Evolutionary conservation across 1,140 invertebrate genomes (phyloP), one percentile per base, ranked within the genome.

Genomic region (Ptiloglossa arizonensis): DNA sequence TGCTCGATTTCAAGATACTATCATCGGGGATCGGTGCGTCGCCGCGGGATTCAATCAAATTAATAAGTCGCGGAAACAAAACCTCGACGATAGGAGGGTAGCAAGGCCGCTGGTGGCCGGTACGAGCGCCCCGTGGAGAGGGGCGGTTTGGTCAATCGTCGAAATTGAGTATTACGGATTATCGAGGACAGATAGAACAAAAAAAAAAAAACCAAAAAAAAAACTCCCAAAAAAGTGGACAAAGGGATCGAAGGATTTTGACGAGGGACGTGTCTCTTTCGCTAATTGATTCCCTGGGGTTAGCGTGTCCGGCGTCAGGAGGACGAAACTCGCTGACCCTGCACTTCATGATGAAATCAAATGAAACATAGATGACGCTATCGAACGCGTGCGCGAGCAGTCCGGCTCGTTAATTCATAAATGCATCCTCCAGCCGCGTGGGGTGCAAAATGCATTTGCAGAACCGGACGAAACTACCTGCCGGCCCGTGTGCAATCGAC

Each of bases 81-180:
- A 90, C 82, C 88, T 73, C 86, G 81, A 69, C 83, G 82, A 88
- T 80, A 87, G 82, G 75, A 82, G 71, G 74, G 67, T 75, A 59
- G 54, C 67, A 56, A 72, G 79, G 56, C 75, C 67, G 82, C 71
- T 84, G 85, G 90, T 71, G 90, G 89, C 89, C 78, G 81, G 87
- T 90, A 90, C 90, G 88, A 86, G 81, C 83, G 83, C 87, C 87
- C 90, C 87, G 87, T 27, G n/a, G 59, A 22, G 32, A 38, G 85
- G 85, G 89, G 90, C 88, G 83, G 89, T 93, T 91, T 87, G 84
- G 85, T 89, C 91, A 91, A 92, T 93, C 89, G 88, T 86, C 87
- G 86, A 92, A 92, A 93, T 93, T 93, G 91, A 89, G 89, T 91
- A 92, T 92, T 92, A 91, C 88, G 89, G 88, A 92, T 92, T 92